Base-by-base conservation (phyloP, 2,888 invertebrate species). In the Callinectes sapidus region DNA sequence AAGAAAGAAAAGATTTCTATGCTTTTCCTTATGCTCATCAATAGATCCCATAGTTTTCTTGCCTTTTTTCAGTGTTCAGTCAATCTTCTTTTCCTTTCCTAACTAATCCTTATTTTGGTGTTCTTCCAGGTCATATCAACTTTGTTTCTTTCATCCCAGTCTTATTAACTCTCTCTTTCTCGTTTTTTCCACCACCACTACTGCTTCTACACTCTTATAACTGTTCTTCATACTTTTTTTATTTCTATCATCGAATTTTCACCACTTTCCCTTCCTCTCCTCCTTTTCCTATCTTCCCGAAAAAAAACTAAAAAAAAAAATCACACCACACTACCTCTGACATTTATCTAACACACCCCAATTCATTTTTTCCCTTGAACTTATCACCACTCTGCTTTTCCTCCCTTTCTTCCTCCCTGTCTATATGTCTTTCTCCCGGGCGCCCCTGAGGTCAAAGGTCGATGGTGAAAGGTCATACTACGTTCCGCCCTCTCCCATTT, bases 281-380 rank as follows among this genome's bases (percentile, higher is more conserved):
- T 10, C 8, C 48, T 48, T 10, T 48, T 10, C 8, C 48, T 48
- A 5, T 28, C 18, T 71, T 71, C 28, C 28, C 71, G 28, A 28
- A 6, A 28, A 28, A 61, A 48, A 2, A 28, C 39, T 3, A 39
- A 39, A 39, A 71, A 18, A 71, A 18, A 71, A 71, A 71, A 28
- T 71, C 71, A 23, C 23, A 5, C 10, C 71, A n/a, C 18, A 28
- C 28, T 71, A 18, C 71, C 71, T 71, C 71, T 71, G n/a, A 28
- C 71, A 71, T 71, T 71, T 71, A 71, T 71, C 23, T 71, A 71
- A 71, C 71, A 71, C 71, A n/a, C 71, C n/a, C 71, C 2, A 71
- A 71, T 71, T 28, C 28, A 71, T 8, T 71, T 71, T 71, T 71
- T 61, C 61, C 61, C 23, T 71, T n/a, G n/a, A 71, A 28, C 71